phyloP scores from a whole-genome alignment of 2,797 vertebrate species.

The Nothura maculosa region DNA sequence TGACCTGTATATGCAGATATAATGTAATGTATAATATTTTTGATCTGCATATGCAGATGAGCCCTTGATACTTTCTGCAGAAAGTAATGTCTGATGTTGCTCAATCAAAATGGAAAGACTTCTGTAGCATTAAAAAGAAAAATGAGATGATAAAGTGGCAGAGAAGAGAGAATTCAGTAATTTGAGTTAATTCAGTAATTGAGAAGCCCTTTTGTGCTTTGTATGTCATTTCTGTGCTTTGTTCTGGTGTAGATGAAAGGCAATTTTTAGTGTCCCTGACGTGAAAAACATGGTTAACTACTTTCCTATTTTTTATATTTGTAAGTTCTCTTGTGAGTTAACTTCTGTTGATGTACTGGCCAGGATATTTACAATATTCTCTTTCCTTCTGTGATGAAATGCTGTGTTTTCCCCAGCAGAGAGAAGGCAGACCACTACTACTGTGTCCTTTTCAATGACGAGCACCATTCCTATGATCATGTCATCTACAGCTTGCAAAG shows the following conservation, averaged over 20 bases:
- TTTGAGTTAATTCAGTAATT: background rate
- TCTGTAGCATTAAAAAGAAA: background rate
- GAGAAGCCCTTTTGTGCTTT: background rate
- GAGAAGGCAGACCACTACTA: conserved; percentile 89
- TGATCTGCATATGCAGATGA: background rate
- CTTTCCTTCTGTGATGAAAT: conserved; percentile 20
- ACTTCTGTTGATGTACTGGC: background rate
- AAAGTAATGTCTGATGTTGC: too few species aligned
- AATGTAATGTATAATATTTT: background rate
- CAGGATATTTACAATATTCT: background rate
- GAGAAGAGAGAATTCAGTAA: background rate
- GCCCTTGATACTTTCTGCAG: background rate
- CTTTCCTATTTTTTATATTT: background rate
- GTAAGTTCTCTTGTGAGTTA: background rate
- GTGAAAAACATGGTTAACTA: background rate
- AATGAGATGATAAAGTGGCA: background rate
- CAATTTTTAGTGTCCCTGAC: background rate
- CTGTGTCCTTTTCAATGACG: conserved; percentile 97
- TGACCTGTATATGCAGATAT: background rate
- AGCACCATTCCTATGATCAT: conserved; percentile 97
- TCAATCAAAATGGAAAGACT: background rate
- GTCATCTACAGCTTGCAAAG: conserved; percentile 96
- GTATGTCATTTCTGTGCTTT: background rate
- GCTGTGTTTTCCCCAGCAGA: conserved; percentile 74
- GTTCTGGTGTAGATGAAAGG: background rate